Conservation (phyloP, 64 coral and sea anemone species). For the Actinia equina region DNA sequence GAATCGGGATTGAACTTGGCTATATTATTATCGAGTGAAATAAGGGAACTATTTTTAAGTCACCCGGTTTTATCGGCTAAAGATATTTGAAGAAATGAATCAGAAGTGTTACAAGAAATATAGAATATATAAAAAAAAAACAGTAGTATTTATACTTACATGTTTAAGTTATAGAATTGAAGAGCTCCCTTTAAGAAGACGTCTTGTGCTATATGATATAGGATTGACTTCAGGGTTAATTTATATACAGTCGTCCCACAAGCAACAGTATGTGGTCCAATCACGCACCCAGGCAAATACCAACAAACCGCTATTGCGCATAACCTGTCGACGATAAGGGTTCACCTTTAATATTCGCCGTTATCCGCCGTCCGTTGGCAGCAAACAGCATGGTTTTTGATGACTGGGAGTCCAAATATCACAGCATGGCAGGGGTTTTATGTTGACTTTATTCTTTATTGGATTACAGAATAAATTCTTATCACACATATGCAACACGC, state of each 20-base stretch:
- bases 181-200: not conserved
- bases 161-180: not conserved
- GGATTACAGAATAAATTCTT: not conserved
- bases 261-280: not conserved
- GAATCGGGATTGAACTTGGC: too few species aligned
- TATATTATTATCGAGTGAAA: too few species aligned
- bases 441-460: not conserved
- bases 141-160: not conserved
- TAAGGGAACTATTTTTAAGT: too few species aligned
- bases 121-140: too few species aligned
- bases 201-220: not conserved
- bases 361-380: constrained; percentile 9
- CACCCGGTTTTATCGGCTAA: too few species aligned
- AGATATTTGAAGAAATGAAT: too few species aligned
- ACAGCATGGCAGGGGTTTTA: not conserved
- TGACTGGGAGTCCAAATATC: not conserved
- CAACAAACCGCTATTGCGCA: not conserved
- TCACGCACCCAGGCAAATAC: not conserved
- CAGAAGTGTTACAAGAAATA: too few species aligned
- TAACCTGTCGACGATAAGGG: not conserved
- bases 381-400: not conserved
- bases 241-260: not conserved
- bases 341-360: not conserved
- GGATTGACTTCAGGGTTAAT: not conserved
- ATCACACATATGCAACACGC: not conserved